These are phyloP conservation scores for Pectinophora gossypiella DNA, from an alignment of 1,140 invertebrate genomes.

Conservation along the genomic window DNA sequence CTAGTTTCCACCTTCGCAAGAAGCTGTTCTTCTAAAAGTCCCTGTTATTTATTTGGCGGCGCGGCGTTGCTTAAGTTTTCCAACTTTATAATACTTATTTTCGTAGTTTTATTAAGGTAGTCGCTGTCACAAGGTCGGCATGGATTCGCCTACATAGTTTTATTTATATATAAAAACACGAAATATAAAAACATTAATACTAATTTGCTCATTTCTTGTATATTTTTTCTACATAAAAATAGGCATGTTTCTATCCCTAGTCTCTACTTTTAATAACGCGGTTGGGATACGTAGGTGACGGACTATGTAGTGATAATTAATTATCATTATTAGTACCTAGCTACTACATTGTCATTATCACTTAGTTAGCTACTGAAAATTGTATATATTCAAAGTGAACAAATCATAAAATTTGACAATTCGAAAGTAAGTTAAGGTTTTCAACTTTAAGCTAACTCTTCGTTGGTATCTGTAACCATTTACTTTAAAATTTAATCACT, in stretches of 20 bases:
- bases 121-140: too few species aligned
- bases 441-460: too few species aligned
- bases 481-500: constrained; percentile 13
- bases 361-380: not conserved
- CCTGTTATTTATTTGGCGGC: too few species aligned
- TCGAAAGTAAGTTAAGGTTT: constrained; percentile 25
- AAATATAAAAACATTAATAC: too few species aligned
- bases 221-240: too few species aligned
- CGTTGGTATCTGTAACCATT: constrained; percentile 11
- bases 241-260: not conserved
- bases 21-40: too few species aligned
- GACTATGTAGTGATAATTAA: not conserved
- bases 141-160: too few species aligned
- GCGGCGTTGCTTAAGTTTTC: too few species aligned
- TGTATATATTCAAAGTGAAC: not conserved
- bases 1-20: not conserved
- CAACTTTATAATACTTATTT: too few species aligned
- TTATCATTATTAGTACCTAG: not conserved
- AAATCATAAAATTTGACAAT: not conserved
- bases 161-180: too few species aligned
- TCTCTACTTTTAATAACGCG: not conserved
- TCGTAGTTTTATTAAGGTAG: too few species aligned
- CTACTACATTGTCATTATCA: not conserved
- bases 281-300: not conserved
- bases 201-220: too few species aligned